These are phyloP conservation scores for Limonius californicus DNA, from an alignment of 1,140 invertebrate species.

Conservation along the genomic window DNA sequence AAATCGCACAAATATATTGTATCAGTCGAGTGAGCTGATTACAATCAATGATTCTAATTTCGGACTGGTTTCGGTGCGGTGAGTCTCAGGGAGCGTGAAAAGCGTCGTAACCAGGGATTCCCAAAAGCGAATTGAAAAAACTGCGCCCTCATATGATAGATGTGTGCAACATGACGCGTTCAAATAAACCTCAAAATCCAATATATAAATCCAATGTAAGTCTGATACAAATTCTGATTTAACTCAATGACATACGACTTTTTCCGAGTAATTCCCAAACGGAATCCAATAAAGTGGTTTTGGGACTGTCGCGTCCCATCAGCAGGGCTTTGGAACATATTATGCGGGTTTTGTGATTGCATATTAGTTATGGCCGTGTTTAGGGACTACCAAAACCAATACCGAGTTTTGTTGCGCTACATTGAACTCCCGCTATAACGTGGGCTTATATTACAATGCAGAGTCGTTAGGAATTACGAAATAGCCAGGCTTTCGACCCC, in stretches of 20 bases:
- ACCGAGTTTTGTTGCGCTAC: neutral
- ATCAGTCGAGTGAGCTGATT: conserved; percentile 17
- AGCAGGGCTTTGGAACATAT: conserved; percentile 4
- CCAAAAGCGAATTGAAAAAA: conserved; percentile 18
- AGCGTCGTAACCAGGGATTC: conserved; percentile 14
- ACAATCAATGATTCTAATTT: conserved; percentile 21
- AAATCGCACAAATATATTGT: conserved; percentile 24
- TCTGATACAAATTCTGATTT: conserved; percentile 28
- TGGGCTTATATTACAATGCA: conserved; percentile 3
- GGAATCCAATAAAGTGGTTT: conserved; percentile 14
- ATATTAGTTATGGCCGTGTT: conserved; percentile 12
- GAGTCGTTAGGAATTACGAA: conserved; percentile 8
- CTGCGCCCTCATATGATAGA: neutral
- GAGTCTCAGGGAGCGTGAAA: neutral
- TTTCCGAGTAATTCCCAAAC: conserved; percentile 9
- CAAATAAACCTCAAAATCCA: conserved; percentile 28
- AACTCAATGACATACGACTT: conserved; percentile 25
- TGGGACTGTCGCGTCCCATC: conserved; percentile 11
- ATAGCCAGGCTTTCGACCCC: neutral
- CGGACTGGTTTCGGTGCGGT: conserved; percentile 1
- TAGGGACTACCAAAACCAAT: conserved; percentile 13
- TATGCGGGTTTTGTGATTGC: conserved; percentile 11
- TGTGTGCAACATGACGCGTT: conserved; percentile 13
- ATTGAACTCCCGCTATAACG: neutral
- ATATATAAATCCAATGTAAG: conserved; percentile 23